Conservation (phyloP, 37 sponge, comb jelly and placozoan genomes). For the Halichondria panicea region DNA sequence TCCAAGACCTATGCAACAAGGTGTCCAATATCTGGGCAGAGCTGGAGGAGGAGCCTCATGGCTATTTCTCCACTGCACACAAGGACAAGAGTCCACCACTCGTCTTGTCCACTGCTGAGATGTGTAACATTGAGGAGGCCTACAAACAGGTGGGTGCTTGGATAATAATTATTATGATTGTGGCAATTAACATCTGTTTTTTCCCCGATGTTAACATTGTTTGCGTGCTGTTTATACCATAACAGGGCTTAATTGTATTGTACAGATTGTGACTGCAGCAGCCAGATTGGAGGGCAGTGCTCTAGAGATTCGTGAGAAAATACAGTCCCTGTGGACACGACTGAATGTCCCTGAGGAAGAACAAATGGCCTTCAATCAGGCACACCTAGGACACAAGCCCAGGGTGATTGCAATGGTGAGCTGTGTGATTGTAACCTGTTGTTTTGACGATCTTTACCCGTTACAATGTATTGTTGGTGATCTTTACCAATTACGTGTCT, state of each 20-base stretch:
- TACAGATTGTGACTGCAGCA: conserved; percentile 46
- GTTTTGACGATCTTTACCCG: too few relatives aligned
- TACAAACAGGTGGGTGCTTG: conserved; percentile 37
- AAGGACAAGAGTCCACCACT: conserved; percentile 42
- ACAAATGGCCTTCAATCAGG: conserved; percentile 42
- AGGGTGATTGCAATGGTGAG: conserved; percentile 33
- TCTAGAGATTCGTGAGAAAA: conserved; percentile 18
- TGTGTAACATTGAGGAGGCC: conserved; percentile 49
- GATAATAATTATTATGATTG: too few relatives aligned
- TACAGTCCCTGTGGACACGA: conserved; percentile 76
- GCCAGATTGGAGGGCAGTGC: conserved; percentile 28
- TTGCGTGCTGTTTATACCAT: not conserved
- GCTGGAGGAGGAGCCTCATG: conserved; percentile 55
- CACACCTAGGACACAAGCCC: conserved; percentile 45
- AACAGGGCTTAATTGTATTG: too few relatives aligned
- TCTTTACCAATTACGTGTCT: not conserved
- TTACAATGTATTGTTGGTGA: too few relatives aligned
- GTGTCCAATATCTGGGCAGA: conserved; percentile 54
- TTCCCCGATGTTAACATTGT: too few relatives aligned
- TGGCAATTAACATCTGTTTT: too few relatives aligned
- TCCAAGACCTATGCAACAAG: conserved; percentile 42
- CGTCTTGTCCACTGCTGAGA: conserved; percentile 70
- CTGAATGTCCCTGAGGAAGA: conserved; percentile 58
- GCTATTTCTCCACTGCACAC: conserved; percentile 36
- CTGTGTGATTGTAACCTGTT: too few relatives aligned